Base-by-base conservation (phyloP, 37 sponge, comb jelly and placozoan genomes). In the Lycopodina hypogea region DNA sequence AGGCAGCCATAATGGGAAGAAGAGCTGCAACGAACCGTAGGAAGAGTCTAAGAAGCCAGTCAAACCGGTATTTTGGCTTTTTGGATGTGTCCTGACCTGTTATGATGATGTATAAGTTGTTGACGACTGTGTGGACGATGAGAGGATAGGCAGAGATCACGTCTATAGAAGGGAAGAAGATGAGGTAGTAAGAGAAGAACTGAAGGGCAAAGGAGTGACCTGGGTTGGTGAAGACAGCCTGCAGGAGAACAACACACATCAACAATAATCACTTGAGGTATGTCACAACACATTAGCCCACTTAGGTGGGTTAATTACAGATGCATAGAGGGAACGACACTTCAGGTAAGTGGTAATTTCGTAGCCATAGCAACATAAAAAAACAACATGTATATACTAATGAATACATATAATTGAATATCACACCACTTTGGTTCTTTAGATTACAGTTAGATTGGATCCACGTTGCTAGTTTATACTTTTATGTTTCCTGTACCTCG, bases 131-230 rank as follows among this genome's bases (percentile, higher is more conserved):
- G 42, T 66, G 77, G 21, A 76, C 76, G 7, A 42, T 50, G 0
- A 95, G 84, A 9, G 96, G 90, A 58, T 83, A 95, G 64, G 84
- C 92, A 0, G 96, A 95, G 7, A 81, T 37, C 35, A 95, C 87
- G 38, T 95, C 90, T 23, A 95, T 0, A 26, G 93, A 92, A 1
- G 96, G 96, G 68, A 91, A 92, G 17, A 95, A 70, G 12, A 95
- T 80, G 51, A 95, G 75, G 52, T 74, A 86, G 78, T 95, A 95
- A 33, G 93, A 81, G 42, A 90, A 71, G 19, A 80, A 56, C 28
- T 78, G 59, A 7, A 88, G 71, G 0, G 76, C 69, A 66, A 81
- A 63, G 39, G 74, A 67, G 53, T 29, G 11, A 11, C 61, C 59
- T 12, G 74, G 42, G 23, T 42, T 29, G 33, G 51, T 76, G 50